These are phyloP conservation scores for Neomorphus geoffroyi DNA, from an alignment of 2,797 vertebrate genomes.

Conservation along the genomic window DNA sequence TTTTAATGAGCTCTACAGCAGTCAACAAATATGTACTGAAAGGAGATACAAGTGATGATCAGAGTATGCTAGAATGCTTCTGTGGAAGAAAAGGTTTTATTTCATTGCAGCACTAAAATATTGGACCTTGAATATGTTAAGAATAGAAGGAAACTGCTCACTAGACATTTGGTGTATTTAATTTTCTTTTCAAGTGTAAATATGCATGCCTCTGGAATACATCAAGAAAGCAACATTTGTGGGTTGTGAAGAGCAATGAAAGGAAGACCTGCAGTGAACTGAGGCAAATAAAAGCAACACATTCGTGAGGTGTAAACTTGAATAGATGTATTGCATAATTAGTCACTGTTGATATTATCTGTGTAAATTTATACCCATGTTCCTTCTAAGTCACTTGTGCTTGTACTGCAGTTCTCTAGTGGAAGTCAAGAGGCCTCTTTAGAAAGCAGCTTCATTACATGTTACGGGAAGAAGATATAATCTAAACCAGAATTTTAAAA, in stretches of 20 bases:
- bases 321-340: conserved; percentile 11
- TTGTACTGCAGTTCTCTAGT: not conserved
- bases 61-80: not conserved
- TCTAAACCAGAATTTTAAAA: conserved; percentile 36
- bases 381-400: not conserved
- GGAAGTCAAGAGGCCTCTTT: conserved; percentile 44
- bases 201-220: not conserved
- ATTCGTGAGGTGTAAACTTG: not conserved
- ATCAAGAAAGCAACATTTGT: not conserved
- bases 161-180: not conserved
- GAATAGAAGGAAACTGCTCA: not conserved
- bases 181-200: not conserved
- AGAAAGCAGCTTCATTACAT: not conserved
- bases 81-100: not conserved
- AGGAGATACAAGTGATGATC: not conserved
- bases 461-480: conserved; percentile 11
- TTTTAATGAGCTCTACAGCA: not conserved
- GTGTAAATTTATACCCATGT: not conserved
- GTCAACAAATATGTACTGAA: conserved; percentile 3
- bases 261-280: not conserved
- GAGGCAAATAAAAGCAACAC: not conserved
- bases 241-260: not conserved
- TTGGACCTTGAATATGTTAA: not conserved
- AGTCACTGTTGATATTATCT: not conserved
- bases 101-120: not conserved